These are phyloP conservation scores for Aegithalos caudatus DNA, from an alignment of 2,113 vertebrate genomes.

Conservation along the genomic window DNA sequence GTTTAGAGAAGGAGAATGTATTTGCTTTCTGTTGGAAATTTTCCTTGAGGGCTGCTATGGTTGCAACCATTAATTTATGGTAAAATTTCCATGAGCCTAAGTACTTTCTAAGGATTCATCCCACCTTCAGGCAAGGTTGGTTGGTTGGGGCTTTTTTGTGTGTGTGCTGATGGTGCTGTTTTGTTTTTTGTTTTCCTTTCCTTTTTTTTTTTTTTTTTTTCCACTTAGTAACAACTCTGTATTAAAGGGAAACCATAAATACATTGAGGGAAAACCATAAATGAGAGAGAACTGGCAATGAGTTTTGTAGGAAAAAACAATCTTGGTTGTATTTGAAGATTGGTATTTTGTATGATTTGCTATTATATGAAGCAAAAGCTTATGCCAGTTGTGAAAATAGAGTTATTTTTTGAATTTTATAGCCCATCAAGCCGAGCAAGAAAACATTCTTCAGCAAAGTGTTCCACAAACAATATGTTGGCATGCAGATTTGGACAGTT, in stretches of 20 bases:
- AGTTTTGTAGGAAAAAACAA: neutral
- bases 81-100: neutral
- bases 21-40: neutral
- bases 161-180: neutral
- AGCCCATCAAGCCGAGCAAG: neutral
- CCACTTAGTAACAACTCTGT: neutral
- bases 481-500: neutral
- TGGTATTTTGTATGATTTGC: neutral
- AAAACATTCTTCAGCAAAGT: neutral
- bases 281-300: neutral
- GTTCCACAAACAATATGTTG: neutral
- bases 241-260: conserved; percentile 5
- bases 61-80: neutral
- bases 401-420: neutral
- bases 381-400: neutral
- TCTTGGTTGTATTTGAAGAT: neutral
- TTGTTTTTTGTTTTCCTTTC: neutral
- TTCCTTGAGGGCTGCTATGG: neutral
- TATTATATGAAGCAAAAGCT: neutral
- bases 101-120: neutral
- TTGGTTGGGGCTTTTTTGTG: neutral
- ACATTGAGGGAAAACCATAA: neutral
- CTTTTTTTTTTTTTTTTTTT: neutral
- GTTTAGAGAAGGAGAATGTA: neutral
- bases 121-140: neutral